Evolutionary conservation across 2,797 vertebrate species (phyloP).

Genomic region (Acipenser ruthenus): DNA sequence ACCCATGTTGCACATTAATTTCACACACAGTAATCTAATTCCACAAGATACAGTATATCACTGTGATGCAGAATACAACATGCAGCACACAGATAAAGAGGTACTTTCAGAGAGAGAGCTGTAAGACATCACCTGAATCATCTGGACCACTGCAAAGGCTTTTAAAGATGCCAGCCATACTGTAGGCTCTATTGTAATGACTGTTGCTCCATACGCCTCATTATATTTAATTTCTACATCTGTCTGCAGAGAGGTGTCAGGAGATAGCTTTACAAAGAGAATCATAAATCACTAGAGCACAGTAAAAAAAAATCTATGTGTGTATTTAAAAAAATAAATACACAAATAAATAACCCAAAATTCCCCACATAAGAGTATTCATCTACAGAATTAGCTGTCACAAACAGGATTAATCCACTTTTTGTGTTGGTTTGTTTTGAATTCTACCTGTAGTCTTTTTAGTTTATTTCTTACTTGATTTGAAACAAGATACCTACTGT

Average conservation of each 20-base stretch:
- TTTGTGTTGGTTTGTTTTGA: too few relatives aligned
- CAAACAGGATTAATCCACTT: background rate
- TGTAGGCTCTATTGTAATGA: conserved; percentile 2
- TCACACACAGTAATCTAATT: too few relatives aligned
- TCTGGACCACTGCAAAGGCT: background rate
- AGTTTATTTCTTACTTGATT: too few relatives aligned
- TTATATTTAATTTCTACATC: conserved; percentile 24
- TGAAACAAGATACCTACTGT: too few relatives aligned
- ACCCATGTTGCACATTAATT: too few relatives aligned
- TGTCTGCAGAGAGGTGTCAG: conserved; percentile 8
- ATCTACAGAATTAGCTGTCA: background rate
- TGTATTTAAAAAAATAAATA: conserved; percentile 8
- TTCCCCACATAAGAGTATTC: conserved; percentile 10
- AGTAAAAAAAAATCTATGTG: conserved; percentile 6
- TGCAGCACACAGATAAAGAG: too few relatives aligned
- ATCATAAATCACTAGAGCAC: conserved; percentile 15
- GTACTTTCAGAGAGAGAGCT: background rate
- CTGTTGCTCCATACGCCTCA: conserved; percentile 8
- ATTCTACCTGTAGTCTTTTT: too few relatives aligned
- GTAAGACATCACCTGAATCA: background rate
- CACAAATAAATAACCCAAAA: background rate
- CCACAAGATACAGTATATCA: too few relatives aligned
- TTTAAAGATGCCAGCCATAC: background rate
- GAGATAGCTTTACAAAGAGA: conserved; percentile 24
- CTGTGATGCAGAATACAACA: too few relatives aligned